Conservation (phyloP, 2,888 invertebrate species). For the Drosophila acutilabella region DNA sequence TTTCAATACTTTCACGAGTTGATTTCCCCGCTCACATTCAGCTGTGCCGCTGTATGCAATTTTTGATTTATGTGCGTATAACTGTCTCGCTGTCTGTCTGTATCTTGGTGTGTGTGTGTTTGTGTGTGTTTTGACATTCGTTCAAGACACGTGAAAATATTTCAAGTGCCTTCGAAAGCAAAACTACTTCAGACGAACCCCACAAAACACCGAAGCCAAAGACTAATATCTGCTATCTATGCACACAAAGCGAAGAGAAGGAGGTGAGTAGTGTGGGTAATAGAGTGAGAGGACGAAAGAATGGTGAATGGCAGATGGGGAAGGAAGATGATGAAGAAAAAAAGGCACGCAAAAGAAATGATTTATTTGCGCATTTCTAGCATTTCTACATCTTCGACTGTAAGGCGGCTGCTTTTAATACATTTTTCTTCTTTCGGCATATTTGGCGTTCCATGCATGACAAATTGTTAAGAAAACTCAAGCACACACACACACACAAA, state of each 20-base stretch:
- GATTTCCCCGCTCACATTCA: slow-evolving; percentile 7
- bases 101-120: slow-evolving; percentile 27
- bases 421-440: slow-evolving; percentile 79
- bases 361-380: slow-evolving; percentile 83
- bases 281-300: not conserved
- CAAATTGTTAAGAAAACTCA: slow-evolving; percentile 78
- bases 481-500: slow-evolving; percentile 34
- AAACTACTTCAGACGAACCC: slow-evolving; percentile 68
- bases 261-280: not conserved
- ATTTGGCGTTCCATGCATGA: slow-evolving; percentile 81
- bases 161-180: slow-evolving; percentile 70
- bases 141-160: slow-evolving; percentile 83
- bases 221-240: slow-evolving; percentile 46
- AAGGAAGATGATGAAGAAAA: slow-evolving; percentile 14
- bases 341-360: slow-evolving; percentile 80
- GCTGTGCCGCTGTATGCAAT: slow-evolving; percentile 48
- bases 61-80: slow-evolving; percentile 75
- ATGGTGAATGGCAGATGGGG: slow-evolving; percentile 17
- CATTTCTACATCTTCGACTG: slow-evolving; percentile 66
- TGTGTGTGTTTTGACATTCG: slow-evolving; percentile 78
- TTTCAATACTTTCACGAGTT: slow-evolving; percentile 75
- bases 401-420: slow-evolving; percentile 74
- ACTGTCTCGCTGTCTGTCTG: slow-evolving; percentile 9
- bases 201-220: slow-evolving; percentile 11
- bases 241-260: slow-evolving; percentile 24